Conservation (phyloP, 23 tunicate species). For the Styela clava region DNA sequence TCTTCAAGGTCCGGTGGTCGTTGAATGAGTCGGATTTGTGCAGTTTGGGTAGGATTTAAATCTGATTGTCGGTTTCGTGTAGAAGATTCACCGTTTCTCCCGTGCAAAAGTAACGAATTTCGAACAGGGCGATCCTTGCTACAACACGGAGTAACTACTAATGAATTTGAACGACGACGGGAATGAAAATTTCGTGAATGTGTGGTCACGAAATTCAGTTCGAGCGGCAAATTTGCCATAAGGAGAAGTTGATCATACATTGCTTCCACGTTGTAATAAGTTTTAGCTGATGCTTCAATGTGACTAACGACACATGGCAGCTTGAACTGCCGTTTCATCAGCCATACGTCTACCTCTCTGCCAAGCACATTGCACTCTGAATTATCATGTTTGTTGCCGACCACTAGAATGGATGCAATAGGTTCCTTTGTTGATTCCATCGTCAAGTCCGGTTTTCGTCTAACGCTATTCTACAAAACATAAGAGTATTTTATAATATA, state of each 20-base stretch:
- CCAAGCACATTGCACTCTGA: not conserved
- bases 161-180: not conserved
- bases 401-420: not conserved
- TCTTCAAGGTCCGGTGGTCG: not conserved
- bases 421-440: too few relatives aligned
- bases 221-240: not conserved
- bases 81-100: not conserved
- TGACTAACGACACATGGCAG: not conserved
- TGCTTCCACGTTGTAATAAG: not conserved
- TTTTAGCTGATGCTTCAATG: not conserved
- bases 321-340: not conserved
- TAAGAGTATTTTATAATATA: too few relatives aligned
- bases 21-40: not conserved
- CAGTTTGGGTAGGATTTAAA: too few relatives aligned
- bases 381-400: not conserved
- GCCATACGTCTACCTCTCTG: not conserved
- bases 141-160: not conserved
- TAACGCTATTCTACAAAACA: too few relatives aligned
- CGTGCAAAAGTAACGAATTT: not conserved
- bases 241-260: not conserved
- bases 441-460: too few relatives aligned
- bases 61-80: not conserved
- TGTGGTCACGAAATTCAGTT: too few relatives aligned
- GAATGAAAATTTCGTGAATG: not conserved
- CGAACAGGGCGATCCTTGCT: not conserved